Conservation (phyloP, 2,113 vertebrate genomes). For the Mormyrus lacerda region DNA sequence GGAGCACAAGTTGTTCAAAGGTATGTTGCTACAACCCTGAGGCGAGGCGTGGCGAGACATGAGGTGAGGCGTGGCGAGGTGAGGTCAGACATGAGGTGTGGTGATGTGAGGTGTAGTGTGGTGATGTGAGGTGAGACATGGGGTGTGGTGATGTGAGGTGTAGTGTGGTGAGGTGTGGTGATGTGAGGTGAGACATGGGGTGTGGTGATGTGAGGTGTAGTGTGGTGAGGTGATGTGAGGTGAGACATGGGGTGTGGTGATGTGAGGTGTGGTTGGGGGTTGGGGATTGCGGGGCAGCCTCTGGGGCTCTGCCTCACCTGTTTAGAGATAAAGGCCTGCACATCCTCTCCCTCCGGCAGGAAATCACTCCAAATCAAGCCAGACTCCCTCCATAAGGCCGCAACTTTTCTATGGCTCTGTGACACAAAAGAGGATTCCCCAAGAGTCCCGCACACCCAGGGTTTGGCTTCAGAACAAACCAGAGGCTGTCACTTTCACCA, state of each 20-base stretch:
- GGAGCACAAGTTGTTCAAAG: background rate
- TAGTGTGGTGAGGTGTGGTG: too few relatives aligned
- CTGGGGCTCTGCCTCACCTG: slow-evolving; percentile 60
- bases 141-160: too few relatives aligned
- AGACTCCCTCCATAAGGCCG: slow-evolving; percentile 85
- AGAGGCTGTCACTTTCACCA: background rate
- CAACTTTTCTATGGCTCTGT: slow-evolving; percentile 97
- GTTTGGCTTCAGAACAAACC: background rate
- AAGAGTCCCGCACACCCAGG: background rate
- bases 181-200: too few relatives aligned
- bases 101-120: too few relatives aligned
- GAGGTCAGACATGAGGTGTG: too few relatives aligned
- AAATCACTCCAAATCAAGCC: slow-evolving; percentile 82
- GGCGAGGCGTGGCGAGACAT: background rate
- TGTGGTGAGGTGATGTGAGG: too few relatives aligned
- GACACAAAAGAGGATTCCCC: slow-evolving; percentile 9
- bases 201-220: too few relatives aligned
- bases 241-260: too few relatives aligned
- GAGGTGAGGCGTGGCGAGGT: too few relatives aligned
- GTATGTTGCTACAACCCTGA: background rate
- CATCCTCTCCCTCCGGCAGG: slow-evolving; percentile 80
- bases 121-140: too few relatives aligned
- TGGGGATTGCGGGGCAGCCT: background rate
- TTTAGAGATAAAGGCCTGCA: slow-evolving; percentile 81
- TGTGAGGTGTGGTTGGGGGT: too few relatives aligned